Base-by-base conservation (phyloP, 2,888 invertebrate species). In the Carabus problematicus region DNA sequence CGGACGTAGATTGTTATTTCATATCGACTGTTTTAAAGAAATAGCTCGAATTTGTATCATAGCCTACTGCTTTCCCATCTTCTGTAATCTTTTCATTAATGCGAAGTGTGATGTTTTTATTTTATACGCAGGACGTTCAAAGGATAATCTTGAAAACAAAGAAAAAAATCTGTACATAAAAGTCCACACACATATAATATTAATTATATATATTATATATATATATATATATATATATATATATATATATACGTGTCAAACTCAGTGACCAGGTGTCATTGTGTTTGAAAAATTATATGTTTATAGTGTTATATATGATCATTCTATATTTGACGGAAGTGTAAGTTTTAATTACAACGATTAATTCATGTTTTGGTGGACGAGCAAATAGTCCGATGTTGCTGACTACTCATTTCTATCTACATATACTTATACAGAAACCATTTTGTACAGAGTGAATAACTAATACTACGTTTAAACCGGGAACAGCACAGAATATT, bases 371-470 rank as follows among this genome's bases (percentile, higher is more conserved):
- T 66, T 66, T 66, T 66, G 59, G n/a, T 52, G 58, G 12, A 12
- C 45, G n/a, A 45, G 12, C 45, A 12, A 49, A 63, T 41, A 63
- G 40, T 16, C 41, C 41, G 40, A 63, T 49, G 18, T 52, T 63
- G 63, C 63, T 63, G 63, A 63, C 40, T 19, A 19, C 64, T 55
- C 54, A 45, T 14, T 64, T 43, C 54, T 29, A 29, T 64, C 64
- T 64, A 64, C 7, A 45, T 12, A 12, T 64, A 64, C 55, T 3
- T 6, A 29, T 47, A 66, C 49, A 58, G 59, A 66, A 52, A 58
- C 64, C 66, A 66, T 60, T 60, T 67, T 67, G 67, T 67, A 67
- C 67, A 67, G 67, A 67, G 67, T 67, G 67, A 67, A 67, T 59
- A 42, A 56, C 12, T 67, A 67, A 45, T 58, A 64, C 47, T 45